Evolutionary conservation across 2,797 vertebrate species (phyloP).

Genomic region (Poeciliopsis presidionis): DNA sequence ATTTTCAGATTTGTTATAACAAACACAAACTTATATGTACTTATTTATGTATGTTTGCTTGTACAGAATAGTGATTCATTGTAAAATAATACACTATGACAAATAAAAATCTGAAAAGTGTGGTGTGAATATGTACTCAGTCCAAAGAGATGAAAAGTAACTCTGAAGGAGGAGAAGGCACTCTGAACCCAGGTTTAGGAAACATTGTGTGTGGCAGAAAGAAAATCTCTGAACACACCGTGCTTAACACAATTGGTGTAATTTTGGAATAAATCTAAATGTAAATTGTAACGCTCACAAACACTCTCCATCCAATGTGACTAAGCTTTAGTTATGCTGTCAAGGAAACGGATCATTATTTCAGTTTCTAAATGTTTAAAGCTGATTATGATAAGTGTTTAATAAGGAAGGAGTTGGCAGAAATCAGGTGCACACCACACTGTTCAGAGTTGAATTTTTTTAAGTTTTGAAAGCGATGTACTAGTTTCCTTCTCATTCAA

Average conservation of each 20-base stretch:
- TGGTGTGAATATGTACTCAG: neutral
- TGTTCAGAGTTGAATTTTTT: neutral
- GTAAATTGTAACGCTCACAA: neutral
- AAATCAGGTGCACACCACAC: neutral
- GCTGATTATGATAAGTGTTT: neutral
- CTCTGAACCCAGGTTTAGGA: too few species aligned
- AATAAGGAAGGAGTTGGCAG: neutral
- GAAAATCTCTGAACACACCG: neutral
- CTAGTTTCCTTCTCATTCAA: neutral
- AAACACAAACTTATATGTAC: neutral
- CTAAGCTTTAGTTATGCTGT: too few species aligned
- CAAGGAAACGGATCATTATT: neutral
- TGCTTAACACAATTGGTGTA: neutral
- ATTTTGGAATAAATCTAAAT: neutral
- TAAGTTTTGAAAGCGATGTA: neutral
- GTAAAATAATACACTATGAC: neutral
- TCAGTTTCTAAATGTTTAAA: neutral
- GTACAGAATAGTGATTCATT: neutral
- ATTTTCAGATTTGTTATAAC: neutral
- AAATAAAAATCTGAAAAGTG: neutral
- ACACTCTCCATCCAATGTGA: neutral
- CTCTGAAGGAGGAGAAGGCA: neutral
- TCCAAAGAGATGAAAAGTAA: neutral
- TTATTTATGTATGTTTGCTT: neutral
- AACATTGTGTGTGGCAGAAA: neutral